A percentile compares a stretch with the other conserved stretches of the same genome.
Conservation (phyloP, 2,797 vertebrate species). For the Cynopterus sphinx region DNA sequence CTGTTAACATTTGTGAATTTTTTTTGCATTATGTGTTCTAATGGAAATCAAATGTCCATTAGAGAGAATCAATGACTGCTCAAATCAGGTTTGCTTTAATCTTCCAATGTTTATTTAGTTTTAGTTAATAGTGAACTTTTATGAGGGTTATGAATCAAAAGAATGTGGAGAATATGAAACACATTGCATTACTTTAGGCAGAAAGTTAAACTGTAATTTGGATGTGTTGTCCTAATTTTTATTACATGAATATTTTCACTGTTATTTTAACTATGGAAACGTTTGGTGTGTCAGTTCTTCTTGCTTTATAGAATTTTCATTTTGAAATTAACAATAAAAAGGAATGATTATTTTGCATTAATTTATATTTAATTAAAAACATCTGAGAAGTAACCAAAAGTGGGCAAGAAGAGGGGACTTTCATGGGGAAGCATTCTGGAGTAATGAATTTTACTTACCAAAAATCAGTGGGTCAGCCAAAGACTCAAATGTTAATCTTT, state of each 20-base stretch:
- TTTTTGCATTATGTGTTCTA: not conserved
- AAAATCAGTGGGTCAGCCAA: not conserved
- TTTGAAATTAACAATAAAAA: slow-evolving; percentile 26
- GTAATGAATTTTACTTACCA: not conserved
- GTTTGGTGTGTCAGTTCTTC: not conserved
- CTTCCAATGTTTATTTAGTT: not conserved
- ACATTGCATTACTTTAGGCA: not conserved
- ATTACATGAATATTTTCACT: not conserved
- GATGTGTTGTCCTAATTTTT: not conserved
- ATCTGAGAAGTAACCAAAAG: not conserved
- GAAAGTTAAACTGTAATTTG: slow-evolving; percentile 36
- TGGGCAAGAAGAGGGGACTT: not conserved
- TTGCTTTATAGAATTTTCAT: slow-evolving; percentile 22
- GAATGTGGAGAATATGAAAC: not conserved
- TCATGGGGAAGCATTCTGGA: not conserved
- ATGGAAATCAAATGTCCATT: not conserved
- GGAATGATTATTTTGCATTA: slow-evolving; percentile 16
- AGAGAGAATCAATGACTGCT: not conserved
- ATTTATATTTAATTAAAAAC: not conserved
- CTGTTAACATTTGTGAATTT: not conserved
- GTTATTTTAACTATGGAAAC: slow-evolving; percentile 16
- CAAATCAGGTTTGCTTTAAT: slow-evolving; percentile 11
- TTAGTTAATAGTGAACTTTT: slow-evolving; percentile 39
- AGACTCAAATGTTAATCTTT: not conserved
- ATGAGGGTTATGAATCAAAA: slow-evolving; percentile 19